These are phyloP conservation scores for Perognathus longimembris DNA, from an alignment of 2,113 vertebrate species.

Conservation along the genomic window DNA sequence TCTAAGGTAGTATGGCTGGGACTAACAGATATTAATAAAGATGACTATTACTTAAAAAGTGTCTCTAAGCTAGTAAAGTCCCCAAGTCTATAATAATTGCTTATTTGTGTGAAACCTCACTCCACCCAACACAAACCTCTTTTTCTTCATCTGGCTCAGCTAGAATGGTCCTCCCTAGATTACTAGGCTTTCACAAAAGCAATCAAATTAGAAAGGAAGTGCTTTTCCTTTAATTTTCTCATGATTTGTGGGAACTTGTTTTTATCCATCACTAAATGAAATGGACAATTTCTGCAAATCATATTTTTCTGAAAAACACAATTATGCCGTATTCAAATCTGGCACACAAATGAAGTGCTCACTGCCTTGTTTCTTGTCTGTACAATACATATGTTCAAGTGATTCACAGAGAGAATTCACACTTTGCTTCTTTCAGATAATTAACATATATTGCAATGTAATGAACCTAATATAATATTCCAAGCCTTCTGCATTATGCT, in stretches of 20 bases:
- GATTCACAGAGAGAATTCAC: neutral
- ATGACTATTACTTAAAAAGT: conserved; percentile 43
- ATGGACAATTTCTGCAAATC: conserved; percentile 28
- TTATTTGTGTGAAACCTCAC: conserved; percentile 36
- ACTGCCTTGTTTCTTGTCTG: neutral
- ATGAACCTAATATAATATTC: neutral
- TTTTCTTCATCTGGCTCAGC: conserved; percentile 2
- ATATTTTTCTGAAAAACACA: neutral
- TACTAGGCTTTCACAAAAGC: neutral
- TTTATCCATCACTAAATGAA: neutral
- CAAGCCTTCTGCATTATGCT: neutral
- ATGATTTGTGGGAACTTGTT: conserved; percentile 32
- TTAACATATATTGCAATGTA: neutral
- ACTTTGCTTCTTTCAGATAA: conserved; percentile 2
- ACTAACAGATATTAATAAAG: conserved; percentile 54
- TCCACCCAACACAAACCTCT: neutral
- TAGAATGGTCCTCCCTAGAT: neutral
- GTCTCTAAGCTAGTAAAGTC: conserved; percentile 20
- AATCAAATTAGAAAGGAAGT: conserved; percentile 15
- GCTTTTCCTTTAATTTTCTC: neutral
- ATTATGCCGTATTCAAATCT: conserved; percentile 46
- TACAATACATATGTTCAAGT: neutral
- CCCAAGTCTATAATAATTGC: conserved; percentile 18
- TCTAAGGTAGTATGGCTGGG: conserved; percentile 34
- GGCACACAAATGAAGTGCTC: neutral